phyloP scores from a whole-genome alignment of 2,113 vertebrate species.

The Clarias magur region DNA sequence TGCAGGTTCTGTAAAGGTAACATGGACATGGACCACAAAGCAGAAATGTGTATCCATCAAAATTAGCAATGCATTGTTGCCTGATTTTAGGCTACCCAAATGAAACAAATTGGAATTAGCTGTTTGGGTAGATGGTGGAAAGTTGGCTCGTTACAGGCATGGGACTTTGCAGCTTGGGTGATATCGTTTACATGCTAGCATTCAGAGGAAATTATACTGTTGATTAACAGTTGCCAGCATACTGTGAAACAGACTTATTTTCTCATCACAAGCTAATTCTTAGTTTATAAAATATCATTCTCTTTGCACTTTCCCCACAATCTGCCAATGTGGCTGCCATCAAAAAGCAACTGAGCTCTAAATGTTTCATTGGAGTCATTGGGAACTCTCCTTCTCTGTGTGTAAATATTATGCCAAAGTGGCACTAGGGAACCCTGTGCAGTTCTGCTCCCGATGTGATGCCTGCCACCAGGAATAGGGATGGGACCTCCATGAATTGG shows the following conservation, averaged over 20 bases:
- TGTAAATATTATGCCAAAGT: too few relatives aligned
- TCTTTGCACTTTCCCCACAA: background rate
- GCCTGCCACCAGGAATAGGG: too few relatives aligned
- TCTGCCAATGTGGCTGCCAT: background rate
- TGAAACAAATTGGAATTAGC: slow-evolving; percentile 2
- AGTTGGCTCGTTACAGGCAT: background rate
- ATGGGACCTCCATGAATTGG: too few relatives aligned
- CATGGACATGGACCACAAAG: background rate
- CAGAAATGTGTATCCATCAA: background rate
- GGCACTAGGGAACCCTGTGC: too few relatives aligned
- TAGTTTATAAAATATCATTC: slow-evolving; percentile 9
- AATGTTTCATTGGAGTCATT: background rate
- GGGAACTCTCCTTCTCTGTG: background rate
- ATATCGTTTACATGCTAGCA: slow-evolving; percentile 42
- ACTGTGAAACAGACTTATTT: slow-evolving; percentile 19
- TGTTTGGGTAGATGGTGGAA: slow-evolving; percentile 30
- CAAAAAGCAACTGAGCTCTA: background rate
- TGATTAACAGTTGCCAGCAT: slow-evolving; percentile 28
- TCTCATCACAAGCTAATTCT: slow-evolving; percentile 13
- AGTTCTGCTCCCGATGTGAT: too few relatives aligned
- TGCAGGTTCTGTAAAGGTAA: slow-evolving; percentile 12
- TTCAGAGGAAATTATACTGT: slow-evolving; percentile 34
- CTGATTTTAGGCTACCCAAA: background rate
- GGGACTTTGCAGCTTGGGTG: slow-evolving; percentile 21
- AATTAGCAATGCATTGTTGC: background rate